Conservation (phyloP, 2,113 vertebrate species). For the Malurus elegans region DNA sequence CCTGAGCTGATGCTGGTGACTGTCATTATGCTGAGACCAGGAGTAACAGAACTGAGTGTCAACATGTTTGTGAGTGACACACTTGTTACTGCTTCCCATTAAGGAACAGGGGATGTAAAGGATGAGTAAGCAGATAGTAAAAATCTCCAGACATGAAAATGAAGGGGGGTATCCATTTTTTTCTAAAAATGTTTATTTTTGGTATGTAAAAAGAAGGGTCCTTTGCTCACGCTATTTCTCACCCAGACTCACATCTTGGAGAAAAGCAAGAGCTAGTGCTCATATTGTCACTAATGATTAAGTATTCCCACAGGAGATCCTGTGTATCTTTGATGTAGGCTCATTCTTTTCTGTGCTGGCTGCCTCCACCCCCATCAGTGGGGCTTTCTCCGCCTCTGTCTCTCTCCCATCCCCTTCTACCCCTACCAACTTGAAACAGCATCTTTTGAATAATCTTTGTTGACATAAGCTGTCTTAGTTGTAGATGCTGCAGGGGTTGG, state of each 20-base stretch:
- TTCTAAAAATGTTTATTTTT: not conserved
- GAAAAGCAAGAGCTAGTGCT: not conserved
- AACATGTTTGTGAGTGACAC: not conserved
- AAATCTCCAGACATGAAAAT: not conserved
- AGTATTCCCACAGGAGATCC: not conserved
- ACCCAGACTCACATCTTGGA: not conserved
- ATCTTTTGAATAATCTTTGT: conserved; percentile 3
- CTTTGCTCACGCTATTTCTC: not conserved
- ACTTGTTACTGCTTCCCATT: not conserved
- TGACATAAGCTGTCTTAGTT: not conserved
- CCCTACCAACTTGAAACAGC: not conserved
- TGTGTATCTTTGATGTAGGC: not conserved
- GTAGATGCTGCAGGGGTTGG: not conserved
- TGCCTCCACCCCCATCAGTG: not conserved
- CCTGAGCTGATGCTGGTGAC: not conserved
- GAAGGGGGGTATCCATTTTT: not conserved
- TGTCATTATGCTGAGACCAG: not conserved
- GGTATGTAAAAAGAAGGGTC: not conserved
- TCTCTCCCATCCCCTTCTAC: not conserved
- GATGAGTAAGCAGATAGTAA: not conserved
- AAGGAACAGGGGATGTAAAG: not conserved
- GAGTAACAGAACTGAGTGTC: not conserved
- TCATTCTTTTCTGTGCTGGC: not conserved
- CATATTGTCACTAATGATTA: not conserved
- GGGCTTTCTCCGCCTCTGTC: not conserved